Base-by-base conservation (phyloP, 1,140 invertebrate genomes). In the Anoplolepis gracilipes region DNA sequence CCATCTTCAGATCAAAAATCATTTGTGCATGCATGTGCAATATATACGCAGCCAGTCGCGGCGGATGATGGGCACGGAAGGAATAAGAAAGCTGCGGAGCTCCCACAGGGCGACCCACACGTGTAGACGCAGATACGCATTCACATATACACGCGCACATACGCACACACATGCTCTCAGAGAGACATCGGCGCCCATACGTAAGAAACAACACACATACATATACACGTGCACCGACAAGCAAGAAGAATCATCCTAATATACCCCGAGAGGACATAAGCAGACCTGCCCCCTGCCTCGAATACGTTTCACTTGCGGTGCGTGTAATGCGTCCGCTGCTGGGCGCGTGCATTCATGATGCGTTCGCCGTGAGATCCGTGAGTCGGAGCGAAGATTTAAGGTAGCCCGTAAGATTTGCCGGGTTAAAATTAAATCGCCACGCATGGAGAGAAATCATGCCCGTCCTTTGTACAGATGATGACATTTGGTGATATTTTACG, bases 211-310 rank as follows among this genome's bases (percentile, higher is more conserved):
- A 64, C 39, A 73, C 57, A 77, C 53, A 53, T 70, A 75, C 55
- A 70, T 55, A 49, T 59, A 76, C 65, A 65, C 65, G 67, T 16
- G 19, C 49, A 84, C 39, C 78, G 73, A 61, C 73, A 53, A 82
- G 79, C 76, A 55, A 59, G 73, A 85, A 86, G 84, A 87, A 62
- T 88, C 85, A 85, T 88, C 87, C 87, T 91, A 93, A 93, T 93
- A 92, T 86, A 87, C 87, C 79, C 73, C 49, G 84, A 64, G 82
- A 87, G 78, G 64, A 90, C 67, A 82, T 84, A 89, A 82, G 84
- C 86, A 88, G 89, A 81, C 73, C 72, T 87, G 85, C 84, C 88
- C 85, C 85, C 86, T 90, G 81, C 90, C 87, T 90, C 85, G 88
- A 91, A 86, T 67, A 72, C 82, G 75, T 90, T 88, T 89, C 85